These are phyloP conservation scores for Drosophila tani DNA, from an alignment of 1,140 invertebrate species.

Conservation along the genomic window DNA sequence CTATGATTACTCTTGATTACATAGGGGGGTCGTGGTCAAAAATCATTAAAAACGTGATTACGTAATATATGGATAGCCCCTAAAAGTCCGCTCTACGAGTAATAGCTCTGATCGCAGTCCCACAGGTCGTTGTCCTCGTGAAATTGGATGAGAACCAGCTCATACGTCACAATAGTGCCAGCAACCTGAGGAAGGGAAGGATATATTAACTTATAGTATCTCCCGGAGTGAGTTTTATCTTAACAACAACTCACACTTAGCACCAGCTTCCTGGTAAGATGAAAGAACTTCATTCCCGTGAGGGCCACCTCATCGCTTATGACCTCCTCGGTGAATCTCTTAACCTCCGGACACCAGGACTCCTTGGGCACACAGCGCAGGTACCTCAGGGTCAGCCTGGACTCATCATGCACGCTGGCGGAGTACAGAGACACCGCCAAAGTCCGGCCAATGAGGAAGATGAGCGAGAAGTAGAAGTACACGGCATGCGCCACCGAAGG, in stretches of 20 bases:
- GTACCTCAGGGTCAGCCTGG: constrained; percentile 86
- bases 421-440: constrained; percentile 87
- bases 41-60: too few relatives aligned
- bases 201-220: background rate
- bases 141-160: constrained; percentile 87
- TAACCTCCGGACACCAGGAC: constrained; percentile 87
- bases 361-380: constrained; percentile 87
- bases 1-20: too few relatives aligned
- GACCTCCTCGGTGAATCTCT: constrained; percentile 87
- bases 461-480: constrained; percentile 89
- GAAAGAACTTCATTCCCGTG: constrained; percentile 88
- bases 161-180: constrained; percentile 89
- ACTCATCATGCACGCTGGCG: constrained; percentile 88
- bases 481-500: constrained; percentile 78
- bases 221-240: too few relatives aligned
- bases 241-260: constrained; percentile 79
- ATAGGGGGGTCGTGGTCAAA: too few relatives aligned
- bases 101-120: constrained; percentile 67
- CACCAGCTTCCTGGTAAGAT: constrained; percentile 88
- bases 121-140: constrained; percentile 75
- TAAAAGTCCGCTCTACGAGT: constrained; percentile 38
- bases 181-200: constrained; percentile 77
- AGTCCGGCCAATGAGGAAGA: constrained; percentile 87
- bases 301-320: constrained; percentile 87
- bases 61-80: too few relatives aligned